Evolutionary conservation across 2,888 invertebrate genomes (phyloP), one percentile per base, ranked within the genome.

Genomic region (Esperia sulphurella): DNA sequence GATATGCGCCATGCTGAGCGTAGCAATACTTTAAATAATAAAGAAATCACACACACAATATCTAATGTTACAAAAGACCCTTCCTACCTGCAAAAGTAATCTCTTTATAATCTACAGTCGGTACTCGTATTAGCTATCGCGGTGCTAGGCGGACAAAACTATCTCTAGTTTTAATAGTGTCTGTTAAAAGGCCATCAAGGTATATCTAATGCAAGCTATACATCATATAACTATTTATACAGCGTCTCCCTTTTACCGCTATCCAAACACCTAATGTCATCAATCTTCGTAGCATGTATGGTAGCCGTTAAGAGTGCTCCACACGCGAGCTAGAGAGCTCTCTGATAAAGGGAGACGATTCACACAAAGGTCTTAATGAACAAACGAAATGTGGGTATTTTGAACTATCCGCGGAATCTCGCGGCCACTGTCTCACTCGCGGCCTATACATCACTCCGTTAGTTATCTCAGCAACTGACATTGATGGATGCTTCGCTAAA

Each of bases 401-500:
- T 33, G 4, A 48, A 48, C 48, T 48, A 53, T 51, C 44, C 39
- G 46, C 43, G 50, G 50, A 50, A 57, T 41, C 52, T 46, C 47
- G 46, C 31, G 45, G 49, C 48, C 45, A 51, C 49, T 53, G 54
- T 58, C 58, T 55, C 55, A 50, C 54, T 52, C 52, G 43, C 42
- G 5, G 21, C 48, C 52, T 55, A 55, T 55, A 74, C 68, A 75
- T 75, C 75, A 69, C 66, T 55, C 62, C 54, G 68, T 70, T 57
- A 66, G 66, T 73, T 76, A 76, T 75, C 75, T 70, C 60, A 50
- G 53, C 55, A 42, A 6, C 49, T 59, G 77, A 78, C 78, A 48
- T 69, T 78, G 78, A 79, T 77, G 62, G 71, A 78, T 78, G 71
- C 48, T 50, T 43, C 44, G 62, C 65, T 69, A 66, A 76, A 73